Evolutionary conservation across 2,113 vertebrate species (phyloP).

Genomic region (Pongo abelii): DNA sequence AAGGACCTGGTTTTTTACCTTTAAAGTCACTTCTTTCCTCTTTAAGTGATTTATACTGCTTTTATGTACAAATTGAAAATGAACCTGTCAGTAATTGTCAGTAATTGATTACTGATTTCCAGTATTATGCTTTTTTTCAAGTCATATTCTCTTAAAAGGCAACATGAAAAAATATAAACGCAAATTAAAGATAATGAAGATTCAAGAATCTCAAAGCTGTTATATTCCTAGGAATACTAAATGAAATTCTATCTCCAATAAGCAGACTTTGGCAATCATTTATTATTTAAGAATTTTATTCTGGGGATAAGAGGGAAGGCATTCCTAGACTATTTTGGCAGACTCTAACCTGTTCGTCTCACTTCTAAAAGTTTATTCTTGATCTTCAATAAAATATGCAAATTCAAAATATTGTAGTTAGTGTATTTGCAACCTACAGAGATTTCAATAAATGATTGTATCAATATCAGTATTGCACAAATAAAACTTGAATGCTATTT

Average conservation of each 20-base stretch:
- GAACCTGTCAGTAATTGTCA: neutral
- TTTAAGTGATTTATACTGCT: conserved; percentile 16
- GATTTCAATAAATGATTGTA: neutral
- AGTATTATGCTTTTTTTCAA: neutral
- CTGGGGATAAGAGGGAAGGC: neutral
- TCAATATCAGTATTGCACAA: neutral
- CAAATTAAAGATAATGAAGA: conserved; percentile 24
- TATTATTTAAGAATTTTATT: conserved; percentile 25
- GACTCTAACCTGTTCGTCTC: conserved; percentile 16
- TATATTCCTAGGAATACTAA: neutral
- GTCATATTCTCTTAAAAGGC: conserved; percentile 24
- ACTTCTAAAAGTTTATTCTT: conserved; percentile 5
- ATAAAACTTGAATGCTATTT: neutral
- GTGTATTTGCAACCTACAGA: neutral
- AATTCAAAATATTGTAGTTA: neutral
- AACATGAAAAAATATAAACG: conserved; percentile 22
- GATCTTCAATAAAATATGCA: conserved; percentile 39
- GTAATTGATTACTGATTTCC: conserved; percentile 17
- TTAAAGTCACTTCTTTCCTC: conserved; percentile 38
- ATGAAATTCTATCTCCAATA: neutral
- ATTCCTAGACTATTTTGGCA: conserved; percentile 27
- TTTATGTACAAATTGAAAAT: conserved; percentile 40
- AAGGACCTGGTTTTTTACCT: conserved; percentile 7
- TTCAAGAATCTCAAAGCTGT: neutral
- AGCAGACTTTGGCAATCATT: neutral